phyloP scores from a whole-genome alignment of 2,888 invertebrate genomes.

The Hydriomena furcata region DNA sequence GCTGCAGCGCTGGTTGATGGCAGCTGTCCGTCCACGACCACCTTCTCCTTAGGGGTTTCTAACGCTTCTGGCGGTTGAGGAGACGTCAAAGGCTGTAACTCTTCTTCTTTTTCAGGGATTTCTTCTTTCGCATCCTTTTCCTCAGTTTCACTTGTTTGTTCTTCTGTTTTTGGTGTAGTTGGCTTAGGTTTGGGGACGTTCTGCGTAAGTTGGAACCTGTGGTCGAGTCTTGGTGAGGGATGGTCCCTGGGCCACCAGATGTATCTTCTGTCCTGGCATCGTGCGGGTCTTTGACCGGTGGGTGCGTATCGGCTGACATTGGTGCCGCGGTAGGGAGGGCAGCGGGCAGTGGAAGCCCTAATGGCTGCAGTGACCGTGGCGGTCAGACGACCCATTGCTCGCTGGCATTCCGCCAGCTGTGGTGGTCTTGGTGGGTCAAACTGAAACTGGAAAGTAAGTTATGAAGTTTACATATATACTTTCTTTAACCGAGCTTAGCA shows the following conservation, averaged over 20 bases:
- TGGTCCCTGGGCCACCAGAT: slow-evolving; percentile 71
- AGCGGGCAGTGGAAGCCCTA: slow-evolving; percentile 63
- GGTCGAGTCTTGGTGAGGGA: slow-evolving; percentile 56
- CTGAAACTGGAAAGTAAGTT: slow-evolving; percentile 58
- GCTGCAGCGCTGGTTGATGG: slow-evolving; percentile 66
- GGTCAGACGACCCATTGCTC: slow-evolving; percentile 65
- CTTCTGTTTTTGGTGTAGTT: slow-evolving; percentile 37
- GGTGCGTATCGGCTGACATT: slow-evolving; percentile 73
- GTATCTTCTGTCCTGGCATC: slow-evolving; percentile 61
- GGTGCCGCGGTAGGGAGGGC: slow-evolving; percentile 69
- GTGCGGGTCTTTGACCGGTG: slow-evolving; percentile 62
- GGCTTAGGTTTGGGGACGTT: slow-evolving; percentile 34
- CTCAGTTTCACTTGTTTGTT: slow-evolving; percentile 32
- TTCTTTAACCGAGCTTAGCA: too few relatives aligned
- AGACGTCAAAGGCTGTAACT: slow-evolving; percentile 35
- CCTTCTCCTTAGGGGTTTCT: slow-evolving; percentile 50
- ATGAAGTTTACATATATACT: not conserved
- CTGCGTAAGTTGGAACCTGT: slow-evolving; percentile 52
- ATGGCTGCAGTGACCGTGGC: slow-evolving; percentile 70
- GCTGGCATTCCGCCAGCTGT: slow-evolving; percentile 62
- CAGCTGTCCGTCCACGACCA: slow-evolving; percentile 53
- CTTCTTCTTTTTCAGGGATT: slow-evolving; percentile 31
- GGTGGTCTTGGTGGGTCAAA: slow-evolving; percentile 69
- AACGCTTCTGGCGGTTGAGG: slow-evolving; percentile 37
- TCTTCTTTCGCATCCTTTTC: slow-evolving; percentile 40